Percentiles rank a stretch among this genome's conserved stretches.
Evolutionary conservation across 2,113 vertebrate genomes (phyloP).

Genomic region (Vimba vimba): DNA sequence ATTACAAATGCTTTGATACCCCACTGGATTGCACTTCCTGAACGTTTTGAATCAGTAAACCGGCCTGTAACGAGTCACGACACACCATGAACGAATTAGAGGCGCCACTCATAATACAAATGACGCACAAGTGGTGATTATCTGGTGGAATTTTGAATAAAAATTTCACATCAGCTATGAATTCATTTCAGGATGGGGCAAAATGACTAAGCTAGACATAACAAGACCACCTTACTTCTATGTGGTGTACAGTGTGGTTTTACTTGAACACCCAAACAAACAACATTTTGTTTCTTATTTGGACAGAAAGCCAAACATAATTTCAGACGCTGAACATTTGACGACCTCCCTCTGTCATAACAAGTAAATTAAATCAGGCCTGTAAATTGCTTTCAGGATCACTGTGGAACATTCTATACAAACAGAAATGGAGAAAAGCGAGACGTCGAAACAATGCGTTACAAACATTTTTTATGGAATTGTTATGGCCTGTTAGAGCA

Average conservation of each 20-base stretch:
- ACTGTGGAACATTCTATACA: slow-evolving; percentile 34
- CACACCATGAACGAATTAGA: slow-evolving; percentile 32
- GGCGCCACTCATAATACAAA: slow-evolving; percentile 21
- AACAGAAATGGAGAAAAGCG: slow-evolving; percentile 34
- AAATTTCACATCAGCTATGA: neutral
- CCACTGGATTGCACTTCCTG: slow-evolving; percentile 55
- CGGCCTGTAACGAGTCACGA: neutral
- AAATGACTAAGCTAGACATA: slow-evolving; percentile 9
- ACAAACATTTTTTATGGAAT: slow-evolving; percentile 60
- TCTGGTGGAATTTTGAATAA: neutral
- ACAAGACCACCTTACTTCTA: neutral
- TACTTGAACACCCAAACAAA: slow-evolving; percentile 24
- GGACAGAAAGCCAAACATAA: slow-evolving; percentile 11
- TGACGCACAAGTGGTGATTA: slow-evolving; percentile 16
- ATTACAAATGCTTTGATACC: slow-evolving; percentile 65
- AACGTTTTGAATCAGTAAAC: slow-evolving; percentile 33
- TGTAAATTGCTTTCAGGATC: slow-evolving; percentile 17
- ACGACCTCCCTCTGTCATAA: slow-evolving; percentile 40
- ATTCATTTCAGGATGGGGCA: slow-evolving; percentile 6
- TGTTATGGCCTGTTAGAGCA: slow-evolving; percentile 73
- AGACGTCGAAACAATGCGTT: slow-evolving; percentile 49
- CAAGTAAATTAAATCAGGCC: slow-evolving; percentile 35
- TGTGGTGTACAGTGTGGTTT: neutral
- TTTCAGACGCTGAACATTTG: slow-evolving; percentile 9
- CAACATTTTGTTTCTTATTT: slow-evolving; percentile 7